Evolutionary conservation across 1,140 invertebrate genomes (phyloP), one percentile per base, ranked within the genome.

Genomic region (Saccostrea echinata): DNA sequence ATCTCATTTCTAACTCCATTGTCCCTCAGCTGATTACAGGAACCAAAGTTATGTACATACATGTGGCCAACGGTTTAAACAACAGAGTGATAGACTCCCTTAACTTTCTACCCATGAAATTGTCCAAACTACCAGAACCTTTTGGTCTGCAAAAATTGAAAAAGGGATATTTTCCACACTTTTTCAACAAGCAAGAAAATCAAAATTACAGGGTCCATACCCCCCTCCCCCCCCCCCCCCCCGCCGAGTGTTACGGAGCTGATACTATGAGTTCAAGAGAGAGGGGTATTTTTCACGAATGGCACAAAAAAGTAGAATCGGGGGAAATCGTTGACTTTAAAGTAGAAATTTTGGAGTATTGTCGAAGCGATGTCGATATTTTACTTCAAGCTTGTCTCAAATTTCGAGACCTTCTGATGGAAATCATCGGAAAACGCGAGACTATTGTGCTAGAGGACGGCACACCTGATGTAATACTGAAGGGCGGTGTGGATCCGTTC

Each of bases 91-190:
- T 90, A 30, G 90, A 89, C 86, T 87, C 88, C 27, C 53, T 89
- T 13, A 86, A 88, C 64, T 90, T 90, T 82, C n/a, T 90, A 71
- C 85, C 90, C 4, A 90, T 89, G 88, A 35, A 71, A 53, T n/a
- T n/a, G n/a, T n/a, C n/a, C n/a, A n/a, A n/a, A n/a, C n/a, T n/a
- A n/a, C n/a, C n/a, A n/a, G n/a, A 84, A 8, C 52, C 88, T 18
- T 89, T 90, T 83, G 68, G 51, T 27, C 33, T 90, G 18, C 52
- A 33, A 52, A 82, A 89, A 84, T 24, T 88, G 35, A 53, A 71
- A n/a, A 90, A 90, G 57, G 85, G 90, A 21, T 87, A 82, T 27
- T 90, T 90, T 86, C 87, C 87, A 43, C 86, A 89, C 81, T 84
- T 87, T 43, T 90, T 89, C 33, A 87, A 87, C 52, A 90, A n/a